Conservation (phyloP, 35 echinoderm and acorn worm species). For the Diadema setosum region DNA sequence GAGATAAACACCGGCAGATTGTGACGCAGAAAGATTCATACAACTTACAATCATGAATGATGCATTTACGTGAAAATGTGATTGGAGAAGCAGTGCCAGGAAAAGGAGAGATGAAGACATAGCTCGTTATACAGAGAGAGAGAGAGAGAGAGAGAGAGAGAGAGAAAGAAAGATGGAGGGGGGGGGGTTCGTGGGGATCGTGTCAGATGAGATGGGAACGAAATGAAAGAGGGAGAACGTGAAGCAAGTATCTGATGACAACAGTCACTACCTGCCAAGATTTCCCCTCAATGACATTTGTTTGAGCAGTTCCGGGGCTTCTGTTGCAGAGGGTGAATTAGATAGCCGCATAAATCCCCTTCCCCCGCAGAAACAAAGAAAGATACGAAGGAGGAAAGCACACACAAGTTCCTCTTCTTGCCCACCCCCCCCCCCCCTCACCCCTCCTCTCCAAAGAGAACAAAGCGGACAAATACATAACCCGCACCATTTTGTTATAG, state of each 20-base stretch:
- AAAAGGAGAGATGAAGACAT: neutral
- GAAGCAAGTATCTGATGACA: neutral
- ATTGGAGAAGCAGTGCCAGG: neutral
- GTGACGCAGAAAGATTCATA: no score
- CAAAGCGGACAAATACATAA: no score
- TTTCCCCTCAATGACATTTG: neutral
- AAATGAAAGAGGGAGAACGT: neutral
- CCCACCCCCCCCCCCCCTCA: no score
- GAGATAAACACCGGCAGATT: no score
- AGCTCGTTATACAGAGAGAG: neutral
- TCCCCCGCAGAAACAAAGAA: neutral
- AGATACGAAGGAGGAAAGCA: no score
- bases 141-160: neutral
- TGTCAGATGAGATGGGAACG: neutral
- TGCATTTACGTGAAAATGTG: no score
- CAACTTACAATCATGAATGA: no score
- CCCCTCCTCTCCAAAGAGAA: no score
- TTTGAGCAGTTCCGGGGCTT: constrained; percentile 1
- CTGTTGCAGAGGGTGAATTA: neutral
- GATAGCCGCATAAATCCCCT: neutral
- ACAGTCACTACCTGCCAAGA: neutral
- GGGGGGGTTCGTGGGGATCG: neutral
- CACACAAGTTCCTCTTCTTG: no score
- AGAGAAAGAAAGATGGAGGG: neutral
- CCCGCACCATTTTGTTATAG: no score